Conservation (phyloP, 2,888 invertebrate genomes). For the Apotomis turbidana region DNA sequence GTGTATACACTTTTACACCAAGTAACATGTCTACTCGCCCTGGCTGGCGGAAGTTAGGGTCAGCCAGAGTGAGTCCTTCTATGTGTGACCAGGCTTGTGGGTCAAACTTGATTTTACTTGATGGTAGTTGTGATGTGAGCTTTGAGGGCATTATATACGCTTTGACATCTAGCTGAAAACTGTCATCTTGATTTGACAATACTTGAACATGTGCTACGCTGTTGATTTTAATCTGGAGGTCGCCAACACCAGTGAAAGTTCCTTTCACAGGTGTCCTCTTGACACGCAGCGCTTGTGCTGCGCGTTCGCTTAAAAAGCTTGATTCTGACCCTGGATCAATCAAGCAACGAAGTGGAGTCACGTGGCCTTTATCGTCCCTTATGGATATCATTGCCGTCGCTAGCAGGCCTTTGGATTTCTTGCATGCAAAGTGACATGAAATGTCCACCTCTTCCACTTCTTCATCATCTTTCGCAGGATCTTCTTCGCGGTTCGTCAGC, state of each 20-base stretch:
- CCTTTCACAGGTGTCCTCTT: conserved; percentile 28
- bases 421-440: conserved; percentile 40
- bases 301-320: conserved; percentile 38
- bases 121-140: conserved; percentile 34
- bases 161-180: conserved; percentile 17
- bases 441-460: conserved; percentile 37
- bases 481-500: not conserved
- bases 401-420: conserved; percentile 41
- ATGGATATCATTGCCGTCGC: conserved; percentile 47
- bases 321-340: conserved; percentile 47
- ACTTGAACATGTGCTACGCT: conserved; percentile 43
- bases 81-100: conserved; percentile 41
- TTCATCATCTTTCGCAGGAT: conserved; percentile 13
- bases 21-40: conserved; percentile 48
- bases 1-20: conserved; percentile 45
- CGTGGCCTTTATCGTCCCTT: conserved; percentile 41
- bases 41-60: conserved; percentile 43
- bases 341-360: conserved; percentile 44
- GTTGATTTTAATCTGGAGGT: conserved; percentile 34
- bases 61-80: conserved; percentile 43
- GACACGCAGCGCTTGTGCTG: conserved; percentile 15
- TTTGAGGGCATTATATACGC: conserved; percentile 44
- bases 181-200: conserved; percentile 37
- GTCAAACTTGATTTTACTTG: not conserved
- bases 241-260: too few relatives aligned